Evolutionary conservation across 2,888 invertebrate genomes (phyloP).

Genomic region (Apamea epomidion): DNA sequence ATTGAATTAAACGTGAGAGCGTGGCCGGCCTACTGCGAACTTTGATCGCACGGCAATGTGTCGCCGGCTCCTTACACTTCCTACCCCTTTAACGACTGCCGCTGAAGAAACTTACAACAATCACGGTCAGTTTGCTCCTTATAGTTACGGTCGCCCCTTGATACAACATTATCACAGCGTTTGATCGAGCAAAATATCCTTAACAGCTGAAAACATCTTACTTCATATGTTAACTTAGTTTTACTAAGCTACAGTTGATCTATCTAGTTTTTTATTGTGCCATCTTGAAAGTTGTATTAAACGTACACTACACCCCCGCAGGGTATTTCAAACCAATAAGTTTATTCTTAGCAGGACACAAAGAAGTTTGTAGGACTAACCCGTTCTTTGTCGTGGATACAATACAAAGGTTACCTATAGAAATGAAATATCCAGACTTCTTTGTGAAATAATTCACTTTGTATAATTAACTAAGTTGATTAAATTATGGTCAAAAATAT

Average conservation of each 20-base stretch:
- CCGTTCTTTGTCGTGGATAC: constrained; percentile 51
- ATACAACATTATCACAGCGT: constrained; percentile 49
- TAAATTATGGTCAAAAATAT: constrained; percentile 53
- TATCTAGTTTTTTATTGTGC: constrained; percentile 36
- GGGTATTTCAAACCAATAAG: constrained; percentile 39
- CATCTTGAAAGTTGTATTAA: constrained; percentile 27
- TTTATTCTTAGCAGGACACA: constrained; percentile 41
- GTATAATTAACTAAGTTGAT: constrained; percentile 42
- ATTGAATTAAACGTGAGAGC: constrained; percentile 87
- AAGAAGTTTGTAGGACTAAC: constrained; percentile 47
- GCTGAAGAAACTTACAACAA: constrained; percentile 59
- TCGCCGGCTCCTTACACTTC: constrained; percentile 63
- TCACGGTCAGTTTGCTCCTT: constrained; percentile 42
- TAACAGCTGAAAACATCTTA: constrained; percentile 24
- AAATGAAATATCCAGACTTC: constrained; percentile 42
- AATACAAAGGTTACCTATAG: constrained; percentile 29
- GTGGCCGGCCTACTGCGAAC: constrained; percentile 78
- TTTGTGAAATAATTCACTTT: constrained; percentile 40
- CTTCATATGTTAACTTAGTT: constrained; percentile 35
- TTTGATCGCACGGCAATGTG: constrained; percentile 82
- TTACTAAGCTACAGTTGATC: constrained; percentile 23
- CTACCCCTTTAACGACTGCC: constrained; percentile 65
- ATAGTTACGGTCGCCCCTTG: constrained; percentile 28
- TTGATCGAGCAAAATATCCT: constrained; percentile 31
- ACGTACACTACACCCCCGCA: constrained; percentile 12